Evolutionary conservation across 2,113 vertebrate species (phyloP).

Genomic region (Cephalopterus ornatus): DNA sequence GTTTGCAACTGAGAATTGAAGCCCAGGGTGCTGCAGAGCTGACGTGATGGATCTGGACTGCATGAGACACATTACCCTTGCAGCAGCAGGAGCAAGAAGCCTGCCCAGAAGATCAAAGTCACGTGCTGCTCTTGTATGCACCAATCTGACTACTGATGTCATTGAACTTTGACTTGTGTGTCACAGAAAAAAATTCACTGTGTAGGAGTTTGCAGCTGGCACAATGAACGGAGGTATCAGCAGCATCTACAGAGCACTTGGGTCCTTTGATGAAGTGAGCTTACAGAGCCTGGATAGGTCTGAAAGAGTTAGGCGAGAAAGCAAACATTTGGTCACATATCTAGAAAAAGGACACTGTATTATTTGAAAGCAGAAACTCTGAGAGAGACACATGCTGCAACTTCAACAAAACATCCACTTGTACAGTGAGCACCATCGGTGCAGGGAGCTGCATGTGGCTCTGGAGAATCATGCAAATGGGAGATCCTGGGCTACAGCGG

Average conservation of each 20-base stretch:
- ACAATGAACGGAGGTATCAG: background rate
- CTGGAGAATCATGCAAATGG: background rate
- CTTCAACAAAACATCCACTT: background rate
- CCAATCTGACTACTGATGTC: background rate
- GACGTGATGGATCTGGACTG: background rate
- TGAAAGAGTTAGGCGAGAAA: background rate
- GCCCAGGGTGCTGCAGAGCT: background rate
- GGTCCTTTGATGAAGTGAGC: background rate
- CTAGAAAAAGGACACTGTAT: background rate
- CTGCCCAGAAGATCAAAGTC: background rate
- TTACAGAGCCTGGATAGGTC: background rate
- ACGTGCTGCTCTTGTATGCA: background rate
- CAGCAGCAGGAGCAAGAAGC: background rate
- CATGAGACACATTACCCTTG: background rate
- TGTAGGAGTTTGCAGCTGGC: background rate
- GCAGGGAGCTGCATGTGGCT: background rate
- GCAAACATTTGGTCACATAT: background rate
- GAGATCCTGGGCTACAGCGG: background rate
- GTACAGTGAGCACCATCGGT: rapidly evolving
- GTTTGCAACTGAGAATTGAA: background rate
- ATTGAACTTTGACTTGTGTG: background rate
- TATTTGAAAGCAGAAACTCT: background rate
- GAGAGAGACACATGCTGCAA: background rate
- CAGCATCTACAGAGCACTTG: background rate
- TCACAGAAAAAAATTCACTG: background rate